Evolutionary conservation across 2,797 vertebrate genomes (phyloP).

Genomic region (Onychomys arenicola): DNA sequence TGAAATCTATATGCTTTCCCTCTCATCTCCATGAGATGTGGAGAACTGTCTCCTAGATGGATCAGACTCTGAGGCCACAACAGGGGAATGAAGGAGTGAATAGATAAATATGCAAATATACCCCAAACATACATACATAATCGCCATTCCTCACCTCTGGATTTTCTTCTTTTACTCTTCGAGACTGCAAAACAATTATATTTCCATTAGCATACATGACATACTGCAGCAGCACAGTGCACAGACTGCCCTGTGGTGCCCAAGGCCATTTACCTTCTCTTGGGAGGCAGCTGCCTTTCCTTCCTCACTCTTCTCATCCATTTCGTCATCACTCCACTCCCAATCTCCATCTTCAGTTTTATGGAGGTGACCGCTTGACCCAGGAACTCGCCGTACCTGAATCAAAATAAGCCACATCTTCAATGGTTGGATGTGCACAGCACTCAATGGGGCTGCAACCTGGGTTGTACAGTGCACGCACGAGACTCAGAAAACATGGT

Average conservation of each 20-base stretch:
- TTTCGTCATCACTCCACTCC: conserved; percentile 99
- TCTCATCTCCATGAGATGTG: background rate
- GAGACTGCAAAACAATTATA: conserved; percentile 92
- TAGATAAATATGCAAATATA: background rate
- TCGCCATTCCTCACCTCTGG: conserved; percentile 86
- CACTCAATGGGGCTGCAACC: rapidly evolving
- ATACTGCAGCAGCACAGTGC: background rate
- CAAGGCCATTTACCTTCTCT: conserved; percentile 90
- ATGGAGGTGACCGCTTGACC: conserved; percentile 98
- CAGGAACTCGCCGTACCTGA: conserved; percentile 97
- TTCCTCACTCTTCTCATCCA: conserved; percentile 97
- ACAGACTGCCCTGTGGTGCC: background rate
- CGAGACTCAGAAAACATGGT: background rate
- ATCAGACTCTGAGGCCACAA: background rate
- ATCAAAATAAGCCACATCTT: conserved; percentile 68
- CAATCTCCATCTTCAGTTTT: conserved; percentile 99
- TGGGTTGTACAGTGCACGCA: background rate
- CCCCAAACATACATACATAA: background rate
- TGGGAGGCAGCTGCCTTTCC: conserved; percentile 95
- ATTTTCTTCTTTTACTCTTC: conserved; percentile 94
- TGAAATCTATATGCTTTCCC: background rate
- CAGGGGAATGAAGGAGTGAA: background rate
- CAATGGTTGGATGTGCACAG: background rate
- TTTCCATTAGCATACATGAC: conserved; percentile 58
- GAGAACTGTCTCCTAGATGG: background rate